phyloP scores from a whole-genome alignment of 2,113 vertebrate species.

The Agapornis roseicollis region DNA sequence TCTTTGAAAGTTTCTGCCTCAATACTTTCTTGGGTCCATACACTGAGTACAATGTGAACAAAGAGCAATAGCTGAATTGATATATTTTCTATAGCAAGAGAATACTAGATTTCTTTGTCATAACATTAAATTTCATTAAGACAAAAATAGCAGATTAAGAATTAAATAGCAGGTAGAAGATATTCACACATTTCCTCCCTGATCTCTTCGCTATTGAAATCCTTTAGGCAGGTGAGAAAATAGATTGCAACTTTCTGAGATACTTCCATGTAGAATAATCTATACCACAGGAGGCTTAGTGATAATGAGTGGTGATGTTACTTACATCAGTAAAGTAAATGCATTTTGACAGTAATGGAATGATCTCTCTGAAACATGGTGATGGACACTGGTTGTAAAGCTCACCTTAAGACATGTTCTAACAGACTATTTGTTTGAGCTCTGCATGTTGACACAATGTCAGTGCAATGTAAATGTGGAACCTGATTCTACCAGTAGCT shows the following conservation, averaged over 20 bases:
- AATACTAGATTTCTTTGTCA: background rate
- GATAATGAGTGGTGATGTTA: background rate
- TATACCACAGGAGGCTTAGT: background rate
- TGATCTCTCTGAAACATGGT: background rate
- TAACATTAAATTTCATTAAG: background rate
- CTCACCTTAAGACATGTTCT: background rate
- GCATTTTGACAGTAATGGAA: background rate
- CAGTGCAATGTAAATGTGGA: background rate
- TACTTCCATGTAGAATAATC: background rate
- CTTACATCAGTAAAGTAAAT: background rate
- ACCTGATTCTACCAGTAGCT: accelerated
- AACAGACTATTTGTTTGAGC: background rate
- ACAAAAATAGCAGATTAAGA: background rate
- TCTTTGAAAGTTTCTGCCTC: background rate
- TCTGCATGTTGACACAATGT: background rate
- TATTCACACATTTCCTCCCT: background rate
- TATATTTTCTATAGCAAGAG: background rate
- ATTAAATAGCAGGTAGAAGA: background rate
- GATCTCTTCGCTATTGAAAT: background rate
- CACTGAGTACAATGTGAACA: background rate
- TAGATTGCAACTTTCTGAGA: background rate
- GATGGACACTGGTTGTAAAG: background rate
- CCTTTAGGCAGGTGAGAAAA: background rate
- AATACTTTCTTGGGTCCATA: background rate
- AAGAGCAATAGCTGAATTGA: background rate